Base-by-base conservation (phyloP, 2,888 invertebrate genomes). In the Ectemnius cavifrons region DNA sequence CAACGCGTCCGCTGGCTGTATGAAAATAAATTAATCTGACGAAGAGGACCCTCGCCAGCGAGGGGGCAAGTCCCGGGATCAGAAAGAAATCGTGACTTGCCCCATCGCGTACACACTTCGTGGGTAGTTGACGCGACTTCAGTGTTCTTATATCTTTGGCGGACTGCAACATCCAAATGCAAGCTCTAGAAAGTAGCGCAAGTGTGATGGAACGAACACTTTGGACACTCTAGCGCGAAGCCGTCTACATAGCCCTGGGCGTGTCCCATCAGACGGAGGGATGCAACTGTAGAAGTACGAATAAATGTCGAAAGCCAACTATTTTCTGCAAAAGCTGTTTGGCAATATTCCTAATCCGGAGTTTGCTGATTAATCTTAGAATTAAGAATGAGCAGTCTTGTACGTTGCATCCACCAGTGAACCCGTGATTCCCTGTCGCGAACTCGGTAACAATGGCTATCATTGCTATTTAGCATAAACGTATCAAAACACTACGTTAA, bases 11-110 rank as follows among this genome's bases (percentile, higher is more conserved):
- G 62, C 72, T 60, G 65, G 69, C 52, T 76, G 69, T 85, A 85
- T 68, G 82, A 85, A 84, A 84, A 84, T 83, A 84, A 85, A 80
- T 80, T 79, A 77, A 77, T 79, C 79, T 82, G 77, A 75, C 75
- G 62, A 46, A 45, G 71, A 62, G 75, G 65, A 76, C 63, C 66
- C 66, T 77, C 68, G 66, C 52, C 27, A 18, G 6, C 78, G 71
- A 65, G 69, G 59, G 78, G 37, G 60, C 68, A 61, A 20, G 75
- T 6, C 67, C 67, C 78, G 64, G 78, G 63, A 57, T 56, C 46
- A 13, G 20, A 45, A 20, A 20, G 46, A 20, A 13, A 56, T 60
- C 49, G 52, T 37, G 14, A 14, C 49, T 13, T 45, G 16, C 11
- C 46, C 16, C 14, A 52, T 77, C 72, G 72, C 69, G 75, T 57